Evolutionary conservation across 2,888 invertebrate species (phyloP), one percentile per base, ranked within the genome.

Genomic region (Calameuta pallipes): DNA sequence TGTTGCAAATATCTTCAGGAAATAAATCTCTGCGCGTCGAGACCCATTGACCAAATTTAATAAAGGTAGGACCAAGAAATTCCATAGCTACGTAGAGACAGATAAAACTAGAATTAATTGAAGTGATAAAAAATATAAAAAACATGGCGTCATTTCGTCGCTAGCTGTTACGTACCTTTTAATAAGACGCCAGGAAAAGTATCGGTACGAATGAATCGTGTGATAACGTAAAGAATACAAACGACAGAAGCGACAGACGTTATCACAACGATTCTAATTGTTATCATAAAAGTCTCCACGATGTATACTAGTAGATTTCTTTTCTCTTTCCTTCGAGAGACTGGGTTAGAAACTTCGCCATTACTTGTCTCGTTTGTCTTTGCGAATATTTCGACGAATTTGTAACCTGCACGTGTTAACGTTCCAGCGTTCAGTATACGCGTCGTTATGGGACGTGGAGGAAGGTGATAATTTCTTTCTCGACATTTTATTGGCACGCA

Each of bases 1-100:
- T 83, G 35, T 88, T 86, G 84, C 93, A 93, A 80, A 93, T 86
- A 41, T 92, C 90, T 74, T 89, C 87, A 4, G 92, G 89, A 81
- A 93, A 93, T 56, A 93, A 80, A 83, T 93, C 93, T 73, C 92
- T 85, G 23, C 93, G 83, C 9, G 93, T 93, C 35, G 92, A 91
- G 36, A 92, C 91, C 93, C 93, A 93, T 83, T 93, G 93, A 2
- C 93, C 92, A 33, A 93, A 88, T 85, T 93, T 93, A 35, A 93
- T 88, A 76, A 93, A 92, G n/a, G 92, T 92, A 2, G 93, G 93
- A 0, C 93, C 93, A 73, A 92, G 87, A 75, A 85, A 83, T 82
- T 92, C 91, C 33, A 92, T 85, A 30, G 89, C 90, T 85, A 69
- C 30, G 68, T 6, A 9, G 70, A 9, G 70, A 13, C 23, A 4